phyloP scores from a whole-genome alignment of 2,888 invertebrate genomes.

The Spodoptera littoralis region DNA sequence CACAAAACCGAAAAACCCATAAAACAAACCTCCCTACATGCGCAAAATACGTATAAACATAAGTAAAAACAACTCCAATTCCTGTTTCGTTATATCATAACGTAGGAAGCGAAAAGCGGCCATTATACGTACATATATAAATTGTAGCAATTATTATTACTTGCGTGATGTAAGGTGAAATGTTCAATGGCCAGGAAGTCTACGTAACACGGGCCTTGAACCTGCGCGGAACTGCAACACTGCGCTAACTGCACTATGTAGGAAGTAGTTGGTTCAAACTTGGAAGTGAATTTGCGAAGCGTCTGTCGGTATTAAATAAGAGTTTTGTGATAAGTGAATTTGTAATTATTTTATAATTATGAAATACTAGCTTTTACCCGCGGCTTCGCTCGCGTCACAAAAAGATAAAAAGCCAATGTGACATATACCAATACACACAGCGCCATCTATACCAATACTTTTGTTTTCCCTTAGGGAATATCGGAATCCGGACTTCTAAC shows the following conservation, averaged over 20 bases:
- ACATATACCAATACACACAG: too few relatives aligned
- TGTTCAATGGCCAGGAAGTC: conserved; percentile 61
- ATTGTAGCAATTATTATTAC: conserved; percentile 57
- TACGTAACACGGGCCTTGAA: conserved; percentile 69
- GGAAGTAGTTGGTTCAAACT: conserved; percentile 25
- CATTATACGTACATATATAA: conserved; percentile 51
- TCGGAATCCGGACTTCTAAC: too few relatives aligned
- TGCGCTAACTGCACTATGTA: conserved; percentile 24
- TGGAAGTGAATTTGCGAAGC: conserved; percentile 2
- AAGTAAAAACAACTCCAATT: conserved; percentile 27
- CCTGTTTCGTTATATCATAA: conserved; percentile 53
- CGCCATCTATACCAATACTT: too few relatives aligned
- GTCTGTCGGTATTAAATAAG: too few relatives aligned
- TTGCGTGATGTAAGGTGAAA: conserved; percentile 66
- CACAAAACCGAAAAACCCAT: too few relatives aligned
- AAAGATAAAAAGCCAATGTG: too few relatives aligned
- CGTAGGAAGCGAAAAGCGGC: conserved; percentile 49
- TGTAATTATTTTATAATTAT: too few relatives aligned
- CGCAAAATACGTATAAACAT: conserved; percentile 8
- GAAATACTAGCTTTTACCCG: too few relatives aligned
- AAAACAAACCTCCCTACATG: not conserved
- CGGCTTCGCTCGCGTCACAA: too few relatives aligned
- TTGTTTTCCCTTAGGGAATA: too few relatives aligned
- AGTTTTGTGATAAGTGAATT: conserved; percentile 22
- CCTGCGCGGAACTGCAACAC: conserved; percentile 54